Conservation (phyloP, 2,888 invertebrate species). For the Schizotus pectinicornis region DNA sequence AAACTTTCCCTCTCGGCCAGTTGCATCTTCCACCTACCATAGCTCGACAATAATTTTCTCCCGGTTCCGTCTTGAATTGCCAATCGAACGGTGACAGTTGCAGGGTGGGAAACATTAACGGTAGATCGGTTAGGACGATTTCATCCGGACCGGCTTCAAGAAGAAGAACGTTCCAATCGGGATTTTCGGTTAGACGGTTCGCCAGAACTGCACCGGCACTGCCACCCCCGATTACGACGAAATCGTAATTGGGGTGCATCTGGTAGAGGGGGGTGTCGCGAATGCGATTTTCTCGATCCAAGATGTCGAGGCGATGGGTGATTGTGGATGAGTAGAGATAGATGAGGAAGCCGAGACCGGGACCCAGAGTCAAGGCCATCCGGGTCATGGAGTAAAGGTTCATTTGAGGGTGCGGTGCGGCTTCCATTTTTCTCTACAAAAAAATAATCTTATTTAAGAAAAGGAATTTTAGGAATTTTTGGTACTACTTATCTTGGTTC, state of each 20-base stretch:
- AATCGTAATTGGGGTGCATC: constrained; percentile 73
- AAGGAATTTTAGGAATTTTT: background rate
- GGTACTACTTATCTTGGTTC: too few relatives aligned
- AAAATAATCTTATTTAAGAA: background rate
- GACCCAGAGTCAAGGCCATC: constrained; percentile 69
- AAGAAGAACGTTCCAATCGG: constrained; percentile 74
- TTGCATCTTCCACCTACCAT: constrained; percentile 70
- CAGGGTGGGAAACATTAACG: constrained; percentile 72
- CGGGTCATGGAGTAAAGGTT: constrained; percentile 66
- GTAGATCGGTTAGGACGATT: constrained; percentile 73
- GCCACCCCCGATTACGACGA: constrained; percentile 81
- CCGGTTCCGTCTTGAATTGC: constrained; percentile 80
- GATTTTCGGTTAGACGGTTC: constrained; percentile 76
- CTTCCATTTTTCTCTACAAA: constrained; percentile 26
- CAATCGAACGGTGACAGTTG: constrained; percentile 80
- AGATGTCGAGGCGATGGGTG: constrained; percentile 72
- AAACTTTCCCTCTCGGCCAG: constrained; percentile 81
- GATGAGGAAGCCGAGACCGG: constrained; percentile 70
- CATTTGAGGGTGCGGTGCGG: constrained; percentile 41
- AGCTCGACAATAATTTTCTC: constrained; percentile 70
- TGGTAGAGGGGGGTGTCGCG: constrained; percentile 62
- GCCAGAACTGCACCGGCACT: constrained; percentile 84
- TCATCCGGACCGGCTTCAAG: constrained; percentile 71
- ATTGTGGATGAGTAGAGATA: constrained; percentile 69
- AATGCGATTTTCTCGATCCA: constrained; percentile 66